Base-by-base conservation (phyloP, 2,888 invertebrate species). In the Labia minor region DNA sequence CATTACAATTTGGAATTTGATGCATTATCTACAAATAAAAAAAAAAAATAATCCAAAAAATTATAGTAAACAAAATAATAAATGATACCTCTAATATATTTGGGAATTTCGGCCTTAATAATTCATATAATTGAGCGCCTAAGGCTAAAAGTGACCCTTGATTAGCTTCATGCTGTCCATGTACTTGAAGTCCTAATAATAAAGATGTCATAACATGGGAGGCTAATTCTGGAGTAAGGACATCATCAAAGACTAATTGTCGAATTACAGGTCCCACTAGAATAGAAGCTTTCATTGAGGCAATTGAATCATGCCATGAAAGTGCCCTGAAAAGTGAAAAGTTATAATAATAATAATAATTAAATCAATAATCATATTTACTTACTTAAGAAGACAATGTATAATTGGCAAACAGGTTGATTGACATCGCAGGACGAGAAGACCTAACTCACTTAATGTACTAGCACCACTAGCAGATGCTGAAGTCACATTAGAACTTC, bases 81-180 rank as follows among this genome's bases (percentile, higher is more conserved):
- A 64, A 11, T 33, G 49, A 64, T 26, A 85, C 85, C 67, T 81
- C 78, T 68, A 86, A 81, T 65, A 92, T 82, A 72, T 84, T 83
- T 0, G 90, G 87, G 78, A 89, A 92, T 68, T 82, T 81, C 0
- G 90, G 91, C 68, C 92, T 82, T 49, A 93, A 79, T 69, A 86
- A 81, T 77, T 95, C 94, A 78, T 95, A 95, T 65, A 91, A 86
- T 78, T 90, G 90, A 1, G 92, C 87, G 2, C 91, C 92, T 21
- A 93, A 81, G 3, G 87, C 87, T 3, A 93, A 16, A 62, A 94
- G 78, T 0, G 86, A 84, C 14, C 92, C 89, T 76, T 90, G 92
- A 80, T 91, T 91, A 11, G 89, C 86, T 73, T 95, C 95, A 76
- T 95, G 94, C 75, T 94, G 91, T 0, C 95, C 95, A 75, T 95